Conservation (phyloP, 2,797 vertebrate species). For the Thunnus albacares region DNA sequence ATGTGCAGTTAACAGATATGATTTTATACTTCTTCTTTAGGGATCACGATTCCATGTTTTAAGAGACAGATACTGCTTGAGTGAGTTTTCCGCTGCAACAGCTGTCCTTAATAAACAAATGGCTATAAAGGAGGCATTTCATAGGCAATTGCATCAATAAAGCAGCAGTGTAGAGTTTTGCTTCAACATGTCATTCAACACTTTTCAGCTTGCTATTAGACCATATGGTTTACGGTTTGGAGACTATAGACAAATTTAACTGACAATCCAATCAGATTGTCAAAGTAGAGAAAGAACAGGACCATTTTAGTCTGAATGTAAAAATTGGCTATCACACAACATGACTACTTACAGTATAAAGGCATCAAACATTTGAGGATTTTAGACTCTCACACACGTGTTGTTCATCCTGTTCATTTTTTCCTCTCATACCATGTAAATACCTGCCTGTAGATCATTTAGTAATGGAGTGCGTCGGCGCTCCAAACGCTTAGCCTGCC, state of each 20-base stretch:
- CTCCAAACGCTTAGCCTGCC: conserved; percentile 65
- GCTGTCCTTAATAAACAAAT: conserved; percentile 78
- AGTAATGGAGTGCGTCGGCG: conserved; percentile 60
- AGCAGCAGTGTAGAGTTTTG: conserved; percentile 60
- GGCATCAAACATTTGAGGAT: conserved; percentile 28
- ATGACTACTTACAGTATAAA: not conserved
- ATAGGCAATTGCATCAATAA: conserved; percentile 73
- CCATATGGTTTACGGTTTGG: conserved; percentile 71
- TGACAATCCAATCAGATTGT: conserved; percentile 58
- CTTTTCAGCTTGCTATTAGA: conserved; percentile 54
- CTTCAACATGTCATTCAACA: conserved; percentile 68
- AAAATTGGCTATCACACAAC: conserved; percentile 24
- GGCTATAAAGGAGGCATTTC: conserved; percentile 69
- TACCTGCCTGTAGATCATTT: conserved; percentile 72
- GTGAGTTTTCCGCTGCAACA: conserved; percentile 62
- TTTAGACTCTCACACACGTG: conserved; percentile 7
- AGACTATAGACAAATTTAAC: conserved; percentile 62
- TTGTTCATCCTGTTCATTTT: conserved; percentile 18
- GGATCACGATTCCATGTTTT: conserved; percentile 31
- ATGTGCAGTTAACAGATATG: conserved; percentile 1
- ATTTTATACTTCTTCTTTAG: conserved; percentile 13
- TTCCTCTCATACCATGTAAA: conserved; percentile 53
- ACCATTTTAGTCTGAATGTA: conserved; percentile 34
- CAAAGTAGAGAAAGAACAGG: conserved; percentile 18
- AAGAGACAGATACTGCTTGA: conserved; percentile 73